A percentile compares a stretch with the other conserved stretches of the same genome.
Conservation (phyloP, 2,113 vertebrate genomes). For the Chiloscyllium plagiosum region DNA sequence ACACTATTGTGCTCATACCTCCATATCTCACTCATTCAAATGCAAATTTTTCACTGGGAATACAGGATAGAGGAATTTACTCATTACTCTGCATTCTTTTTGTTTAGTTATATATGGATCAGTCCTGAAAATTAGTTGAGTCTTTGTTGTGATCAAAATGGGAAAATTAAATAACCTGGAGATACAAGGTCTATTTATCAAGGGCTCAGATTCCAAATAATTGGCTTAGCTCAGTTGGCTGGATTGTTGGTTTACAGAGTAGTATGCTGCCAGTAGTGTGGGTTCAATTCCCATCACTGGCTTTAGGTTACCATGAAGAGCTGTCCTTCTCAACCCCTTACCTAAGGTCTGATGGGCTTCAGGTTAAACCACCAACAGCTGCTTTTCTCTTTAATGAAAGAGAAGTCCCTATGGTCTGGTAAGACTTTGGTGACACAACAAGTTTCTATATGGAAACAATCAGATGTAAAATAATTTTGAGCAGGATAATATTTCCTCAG, state of each 20-base stretch:
- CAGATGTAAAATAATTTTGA: neutral
- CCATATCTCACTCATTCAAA: neutral
- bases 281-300: too few relatives aligned
- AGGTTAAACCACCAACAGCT: too few relatives aligned
- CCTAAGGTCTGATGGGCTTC: too few relatives aligned
- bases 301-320: too few relatives aligned
- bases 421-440: too few relatives aligned
- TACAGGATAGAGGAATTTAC: neutral
- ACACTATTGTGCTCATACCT: neutral
- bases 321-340: too few relatives aligned
- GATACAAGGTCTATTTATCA: neutral
- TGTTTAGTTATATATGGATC: neutral
- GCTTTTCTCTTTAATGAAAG: too few relatives aligned
- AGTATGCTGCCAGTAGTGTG: too few relatives aligned
- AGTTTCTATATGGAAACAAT: neutral
- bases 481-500: neutral
- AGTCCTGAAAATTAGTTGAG: neutral
- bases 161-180: neutral
- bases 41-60: neutral
- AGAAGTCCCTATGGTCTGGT: too few relatives aligned
- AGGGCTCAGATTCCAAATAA: neutral
- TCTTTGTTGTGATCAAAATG: neutral
- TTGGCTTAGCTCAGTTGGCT: too few relatives aligned
- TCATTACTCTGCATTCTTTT: neutral
- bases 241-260: too few relatives aligned